A percentile compares a stretch with the other conserved stretches of the same genome.
Evolutionary conservation across 1,140 invertebrate species (phyloP).

Genomic region (Prorops nasuta): DNA sequence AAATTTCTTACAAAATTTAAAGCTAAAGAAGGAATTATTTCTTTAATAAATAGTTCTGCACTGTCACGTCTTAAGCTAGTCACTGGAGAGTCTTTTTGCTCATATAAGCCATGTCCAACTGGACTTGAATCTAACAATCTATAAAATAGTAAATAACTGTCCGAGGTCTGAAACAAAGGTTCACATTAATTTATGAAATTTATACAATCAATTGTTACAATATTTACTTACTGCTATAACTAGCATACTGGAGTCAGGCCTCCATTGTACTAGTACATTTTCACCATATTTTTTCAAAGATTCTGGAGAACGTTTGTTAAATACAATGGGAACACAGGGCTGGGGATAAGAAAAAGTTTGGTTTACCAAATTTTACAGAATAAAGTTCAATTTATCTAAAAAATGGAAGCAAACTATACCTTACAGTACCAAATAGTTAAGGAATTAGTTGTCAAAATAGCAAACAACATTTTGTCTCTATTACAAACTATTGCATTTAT

Average conservation of each 20-base stretch:
- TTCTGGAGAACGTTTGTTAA: constrained; percentile 70
- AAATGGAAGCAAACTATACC: constrained; percentile 51
- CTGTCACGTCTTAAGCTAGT: constrained; percentile 79
- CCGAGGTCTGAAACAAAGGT: constrained; percentile 69
- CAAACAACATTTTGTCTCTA: constrained; percentile 88
- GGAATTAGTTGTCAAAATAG: constrained; percentile 77
- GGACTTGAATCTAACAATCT: constrained; percentile 70
- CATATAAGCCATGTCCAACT: constrained; percentile 76
- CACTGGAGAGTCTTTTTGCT: constrained; percentile 82
- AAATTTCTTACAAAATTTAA: constrained; percentile 70
- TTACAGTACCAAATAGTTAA: constrained; percentile 91
- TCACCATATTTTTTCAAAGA: constrained; percentile 77
- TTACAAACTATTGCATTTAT: constrained; percentile 84
- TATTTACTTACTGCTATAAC: constrained; percentile 69
- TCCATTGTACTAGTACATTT: constrained; percentile 87
- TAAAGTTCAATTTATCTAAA: constrained; percentile 3
- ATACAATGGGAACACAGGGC: constrained; percentile 88
- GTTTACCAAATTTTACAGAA: neutral
- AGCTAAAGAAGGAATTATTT: constrained; percentile 80
- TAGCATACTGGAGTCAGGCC: constrained; percentile 89
- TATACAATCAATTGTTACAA: constrained; percentile 9
- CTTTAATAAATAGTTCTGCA: constrained; percentile 88
- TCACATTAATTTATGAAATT: constrained; percentile 13
- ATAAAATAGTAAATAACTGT: constrained; percentile 84
- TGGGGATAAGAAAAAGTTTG: constrained; percentile 44